These are phyloP conservation scores for Otolemur crassicaudatus DNA, from an alignment of 2,797 vertebrate genomes.

Conservation along the genomic window DNA sequence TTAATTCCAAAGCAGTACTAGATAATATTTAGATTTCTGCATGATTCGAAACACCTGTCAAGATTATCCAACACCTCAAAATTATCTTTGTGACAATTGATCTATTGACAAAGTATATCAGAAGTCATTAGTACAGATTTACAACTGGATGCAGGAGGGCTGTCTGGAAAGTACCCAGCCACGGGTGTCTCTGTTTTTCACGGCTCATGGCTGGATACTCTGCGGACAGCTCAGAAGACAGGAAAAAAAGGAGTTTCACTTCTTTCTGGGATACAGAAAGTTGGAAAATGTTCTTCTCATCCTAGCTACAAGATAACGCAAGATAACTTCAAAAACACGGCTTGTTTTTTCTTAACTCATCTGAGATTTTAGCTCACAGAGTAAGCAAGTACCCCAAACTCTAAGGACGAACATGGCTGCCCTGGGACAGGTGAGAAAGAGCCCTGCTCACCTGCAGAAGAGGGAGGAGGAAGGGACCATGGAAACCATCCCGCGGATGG, in stretches of 20 bases:
- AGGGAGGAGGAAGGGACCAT: accelerated
- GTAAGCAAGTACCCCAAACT: background rate
- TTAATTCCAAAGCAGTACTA: background rate
- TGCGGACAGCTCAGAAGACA: too few relatives aligned
- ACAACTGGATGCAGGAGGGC: background rate
- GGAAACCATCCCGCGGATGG: background rate
- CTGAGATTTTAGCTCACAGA: background rate
- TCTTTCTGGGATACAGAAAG: background rate
- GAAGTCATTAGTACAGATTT: background rate
- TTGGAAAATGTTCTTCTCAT: background rate
- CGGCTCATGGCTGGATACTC: too few relatives aligned
- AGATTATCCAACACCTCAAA: background rate
- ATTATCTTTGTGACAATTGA: background rate
- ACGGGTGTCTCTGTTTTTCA: too few relatives aligned
- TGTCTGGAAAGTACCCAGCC: too few relatives aligned
- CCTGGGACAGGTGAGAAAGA: background rate
- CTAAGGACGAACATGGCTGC: accelerated
- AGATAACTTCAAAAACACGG: background rate
- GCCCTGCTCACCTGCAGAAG: accelerated
- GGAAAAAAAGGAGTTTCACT: background rate
- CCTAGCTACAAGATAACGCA: accelerated
- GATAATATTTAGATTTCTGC: background rate
- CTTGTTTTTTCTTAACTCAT: too few relatives aligned
- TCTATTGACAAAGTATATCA: background rate
- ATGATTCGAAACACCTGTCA: background rate